phyloP scores from a whole-genome alignment of 92 coral and sea anemone species.

The Palythoa caribaeorum region DNA sequence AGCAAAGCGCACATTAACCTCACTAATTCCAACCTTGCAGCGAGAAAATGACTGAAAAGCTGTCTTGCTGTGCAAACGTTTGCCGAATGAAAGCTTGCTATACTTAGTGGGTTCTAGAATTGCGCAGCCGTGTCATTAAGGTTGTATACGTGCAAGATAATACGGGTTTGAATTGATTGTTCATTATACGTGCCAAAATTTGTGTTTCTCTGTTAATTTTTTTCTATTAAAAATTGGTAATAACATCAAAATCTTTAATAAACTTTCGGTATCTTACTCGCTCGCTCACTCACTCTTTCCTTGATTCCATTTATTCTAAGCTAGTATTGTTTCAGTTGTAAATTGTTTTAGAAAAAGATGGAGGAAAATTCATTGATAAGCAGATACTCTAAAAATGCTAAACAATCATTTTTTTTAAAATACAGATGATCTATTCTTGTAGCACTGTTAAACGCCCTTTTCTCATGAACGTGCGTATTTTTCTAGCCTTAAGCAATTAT shows the following conservation, averaged over 20 bases:
- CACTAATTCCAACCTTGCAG: slow-evolving; percentile 32
- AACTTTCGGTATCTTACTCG: too few species aligned
- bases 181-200: not conserved
- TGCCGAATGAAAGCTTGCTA: slow-evolving; percentile 6
- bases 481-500: slow-evolving; percentile 2
- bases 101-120: slow-evolving; percentile 5
- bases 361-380: too few species aligned
- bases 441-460: not conserved
- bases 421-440: too few species aligned
- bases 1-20: slow-evolving; percentile 33
- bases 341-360: too few species aligned
- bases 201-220: not conserved
- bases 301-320: not conserved
- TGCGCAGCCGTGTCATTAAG: not conserved
- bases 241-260: not conserved
- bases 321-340: not conserved
- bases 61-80: slow-evolving; percentile 48
- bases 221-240: not conserved
- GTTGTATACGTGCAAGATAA: not conserved
- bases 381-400: too few species aligned
- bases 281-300: not conserved
- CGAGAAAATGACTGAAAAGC: slow-evolving; percentile 34
- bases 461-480: slow-evolving; percentile 11
- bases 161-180: not conserved
- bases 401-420: too few species aligned